Evolutionary conservation across 1,140 invertebrate species (phyloP), one percentile per base, ranked within the genome.

Genomic region (Epicauta chinensis): DNA sequence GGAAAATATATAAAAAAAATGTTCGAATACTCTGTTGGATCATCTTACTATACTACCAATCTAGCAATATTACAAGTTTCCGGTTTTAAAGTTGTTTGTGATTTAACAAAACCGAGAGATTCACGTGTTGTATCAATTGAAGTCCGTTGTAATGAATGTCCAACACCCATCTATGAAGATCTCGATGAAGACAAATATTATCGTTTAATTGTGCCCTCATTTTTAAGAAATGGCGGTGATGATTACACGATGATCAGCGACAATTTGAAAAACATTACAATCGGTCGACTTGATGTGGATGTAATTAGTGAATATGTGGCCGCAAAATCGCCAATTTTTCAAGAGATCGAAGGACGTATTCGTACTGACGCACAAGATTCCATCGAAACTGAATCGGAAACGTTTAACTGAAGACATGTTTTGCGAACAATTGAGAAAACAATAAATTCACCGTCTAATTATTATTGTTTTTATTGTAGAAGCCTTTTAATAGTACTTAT

Each of bases 191-290:
- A 74, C 5, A 61, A 73, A 49, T 71, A 73, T 30, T 90, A 90
- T 66, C 73, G 76, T 9, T 65, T 89, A 1, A 70, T 81, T 2
- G 71, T 81, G 16, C 72, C 76, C 29, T 75, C 75, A 43, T 90
- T 83, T 60, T 65, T 89, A 6, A 73, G 79, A 66, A 71, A 2
- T 45, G 86, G 85, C 7, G 86, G 86, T 11, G 85, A 88, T 58
- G 81, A 55, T 31, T 68, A 67, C 59, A 62, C 67, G 35, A 75
- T 78, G 4, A 53, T 70, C 16, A 32, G 43, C 13, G 54, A 67
- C 2, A 61, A 67, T 56, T 16, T 67, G 7, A 55, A 53, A 17
- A 65, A 67, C 48, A 7, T 47, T 10, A 35, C 42, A 34, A 51
- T 58, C 5, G 67, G 67, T 11, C 38, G 11, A 17, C 7, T 57